Evolutionary conservation across 2,797 vertebrate genomes (phyloP).

Genomic region (Chloroceryle amazona): DNA sequence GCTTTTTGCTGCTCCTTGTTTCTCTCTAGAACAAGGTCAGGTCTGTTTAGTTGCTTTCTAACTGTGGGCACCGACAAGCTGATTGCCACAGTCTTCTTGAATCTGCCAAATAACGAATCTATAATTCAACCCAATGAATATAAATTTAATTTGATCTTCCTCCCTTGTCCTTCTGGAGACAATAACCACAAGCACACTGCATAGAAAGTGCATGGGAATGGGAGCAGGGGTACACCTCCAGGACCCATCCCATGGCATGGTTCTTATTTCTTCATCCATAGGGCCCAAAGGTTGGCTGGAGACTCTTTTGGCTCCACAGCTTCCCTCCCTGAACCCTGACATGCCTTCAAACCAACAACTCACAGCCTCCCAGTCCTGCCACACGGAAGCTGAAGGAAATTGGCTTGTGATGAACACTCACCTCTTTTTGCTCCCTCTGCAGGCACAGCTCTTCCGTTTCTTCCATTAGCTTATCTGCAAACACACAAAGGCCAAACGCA

Average conservation of each 20-base stretch:
- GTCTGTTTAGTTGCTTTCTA: neutral
- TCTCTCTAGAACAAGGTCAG: neutral
- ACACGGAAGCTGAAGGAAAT: neutral
- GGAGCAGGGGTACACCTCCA: neutral
- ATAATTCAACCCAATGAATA: neutral
- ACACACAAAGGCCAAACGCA: neutral
- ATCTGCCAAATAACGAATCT: neutral
- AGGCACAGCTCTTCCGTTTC: slow-evolving; percentile 95
- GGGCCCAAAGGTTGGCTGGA: neutral
- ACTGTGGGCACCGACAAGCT: neutral
- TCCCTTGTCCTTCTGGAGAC: neutral
- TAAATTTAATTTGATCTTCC: neutral
- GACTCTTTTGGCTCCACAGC: neutral
- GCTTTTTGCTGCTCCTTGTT: neutral
- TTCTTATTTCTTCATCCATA: neutral
- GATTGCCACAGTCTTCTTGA: neutral
- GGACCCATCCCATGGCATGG: neutral
- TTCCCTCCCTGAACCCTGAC: neutral
- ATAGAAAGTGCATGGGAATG: neutral
- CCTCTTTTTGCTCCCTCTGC: slow-evolving; percentile 94
- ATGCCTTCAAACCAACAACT: neutral
- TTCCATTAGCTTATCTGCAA: slow-evolving; percentile 96
- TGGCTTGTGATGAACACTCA: slow-evolving; percentile 45
- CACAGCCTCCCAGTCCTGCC: neutral
- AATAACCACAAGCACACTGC: neutral